These are phyloP conservation scores for Hesperophylax magnus DNA, from an alignment of 1,140 invertebrate genomes.

Conservation along the genomic window DNA sequence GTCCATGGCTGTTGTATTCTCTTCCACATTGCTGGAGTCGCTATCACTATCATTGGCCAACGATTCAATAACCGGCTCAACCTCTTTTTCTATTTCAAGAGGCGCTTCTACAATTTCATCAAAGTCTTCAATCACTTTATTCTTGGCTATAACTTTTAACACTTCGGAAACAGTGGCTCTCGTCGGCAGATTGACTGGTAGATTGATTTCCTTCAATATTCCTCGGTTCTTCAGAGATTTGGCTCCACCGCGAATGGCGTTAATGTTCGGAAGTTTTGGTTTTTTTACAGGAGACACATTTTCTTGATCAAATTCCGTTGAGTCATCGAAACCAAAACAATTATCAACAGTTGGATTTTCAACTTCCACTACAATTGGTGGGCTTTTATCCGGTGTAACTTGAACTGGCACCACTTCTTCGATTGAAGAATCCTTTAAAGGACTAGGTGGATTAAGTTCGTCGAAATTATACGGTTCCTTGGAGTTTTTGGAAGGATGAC, in stretches of 20 bases:
- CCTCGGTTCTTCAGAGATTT: conserved; percentile 11
- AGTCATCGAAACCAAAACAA: conserved; percentile 55
- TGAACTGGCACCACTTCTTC: background rate
- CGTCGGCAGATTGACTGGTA: background rate
- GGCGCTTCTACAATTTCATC: background rate
- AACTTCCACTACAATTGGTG: background rate
- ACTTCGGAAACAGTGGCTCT: background rate
- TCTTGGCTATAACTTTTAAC: conserved; percentile 5
- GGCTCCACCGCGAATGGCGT: conserved; percentile 29
- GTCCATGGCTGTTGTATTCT: background rate
- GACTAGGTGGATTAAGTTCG: conserved; percentile 27
- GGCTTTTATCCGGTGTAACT: conserved; percentile 23
- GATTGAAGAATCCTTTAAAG: conserved; percentile 22
- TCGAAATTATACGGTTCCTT: conserved; percentile 31
- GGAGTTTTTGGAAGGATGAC: conserved; percentile 38
- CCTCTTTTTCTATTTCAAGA: conserved; percentile 4
- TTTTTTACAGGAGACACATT: conserved; percentile 50
- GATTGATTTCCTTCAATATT: conserved; percentile 39
- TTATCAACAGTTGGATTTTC: conserved; percentile 48
- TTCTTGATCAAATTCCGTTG: conserved; percentile 51
- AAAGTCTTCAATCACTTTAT: background rate
- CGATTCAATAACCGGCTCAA: background rate
- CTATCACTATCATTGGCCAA: conserved; percentile 14
- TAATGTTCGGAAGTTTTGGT: conserved; percentile 39
- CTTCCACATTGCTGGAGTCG: conserved; percentile 31